Base-by-base conservation (phyloP, 2,113 vertebrate genomes). In the Elephantulus edwardii region DNA sequence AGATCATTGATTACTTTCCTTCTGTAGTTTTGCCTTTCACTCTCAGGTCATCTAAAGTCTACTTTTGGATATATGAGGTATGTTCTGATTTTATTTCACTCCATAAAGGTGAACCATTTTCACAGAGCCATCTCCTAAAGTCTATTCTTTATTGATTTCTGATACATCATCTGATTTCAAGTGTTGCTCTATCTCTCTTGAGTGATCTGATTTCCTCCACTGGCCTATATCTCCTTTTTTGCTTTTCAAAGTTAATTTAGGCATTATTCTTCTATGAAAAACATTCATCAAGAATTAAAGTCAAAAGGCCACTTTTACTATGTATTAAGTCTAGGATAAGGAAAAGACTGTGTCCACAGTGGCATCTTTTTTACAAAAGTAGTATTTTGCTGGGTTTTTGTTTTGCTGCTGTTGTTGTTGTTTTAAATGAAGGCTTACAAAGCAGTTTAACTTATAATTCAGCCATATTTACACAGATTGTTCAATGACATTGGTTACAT, bases 11-110 rank as follows among this genome's bases (percentile, higher is more conserved):
- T 79, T 86, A 56, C 84, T 79, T 92, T 81, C 26, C 89, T 38
- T 66, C 40, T 71, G 0, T 50, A 74, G 64, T 91, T 78, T 83
- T 76, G 35, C 60, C 74, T 92, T 93, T 89, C 42, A 28, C 81
- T 46, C 77, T 95, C 38, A 62, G 24, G 62, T 89, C 74, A 60
- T 89, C 66, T 95, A 88, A 56, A 91, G 12, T 88, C 50, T 40
- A 60, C 48, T 89, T 92, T 89, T 88, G 66, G 83, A 80, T 92
- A 35, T 52, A 33, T 72, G 86, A 83, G 60, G 66, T 80, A 92
- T 44, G 33, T 86, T 92, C 74, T 78, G 35, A 9, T 86, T 84
- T 91, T 95, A 75, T 92, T 86, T 93, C 78, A 74, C 42, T 95
- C 66, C 38, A 28, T 77, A 46, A 74, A 84, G n/a, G 42, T 77